Base-by-base conservation (phyloP, 1,140 invertebrate genomes). In the Melitaea cinxia region DNA sequence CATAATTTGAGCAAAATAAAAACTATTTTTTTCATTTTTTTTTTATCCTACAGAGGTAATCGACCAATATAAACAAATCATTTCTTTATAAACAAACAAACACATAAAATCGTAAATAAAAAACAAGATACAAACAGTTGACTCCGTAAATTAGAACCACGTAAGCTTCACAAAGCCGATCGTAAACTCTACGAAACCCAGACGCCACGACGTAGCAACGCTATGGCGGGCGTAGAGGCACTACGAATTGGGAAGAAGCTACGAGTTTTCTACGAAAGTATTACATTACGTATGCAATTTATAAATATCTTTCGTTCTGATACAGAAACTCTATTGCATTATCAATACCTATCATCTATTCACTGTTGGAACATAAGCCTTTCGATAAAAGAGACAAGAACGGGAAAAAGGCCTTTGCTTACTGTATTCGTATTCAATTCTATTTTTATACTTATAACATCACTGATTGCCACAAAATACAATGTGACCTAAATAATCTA, bases 101-200 rank as follows among this genome's bases (percentile, higher is more conserved):
- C 5, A 47, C 21, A 39, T 39, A 39, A 39, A 39, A 39, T 15
- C n/a, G 15, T 39, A 9, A 2, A 39, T 15, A 23, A 55, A 15
- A 55, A 33, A 23, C 17, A n/a, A 21, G 4, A 55, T 35, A 6
- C 19, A 35, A 23, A 42, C 35, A 42, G 37, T 42, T 24, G 24
- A 23, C 17, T 56, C n/a, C 24, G 23, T 57, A 57, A 57, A 57
- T 45, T 28, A 42, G 24, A 42, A 42, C 21, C 30, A 26, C 14
- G 54, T 57, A 57, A 57, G 54, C 37, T 57, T 47, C 23, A 45
- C 45, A 57, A 57, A 42, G 35, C 23, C 39, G 35, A 23, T 28
- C 54, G 17, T 57, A 57, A 57, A 57, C 35, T 57, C 54, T 45
- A 57, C 54, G 35, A 57, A 42, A 28, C 37, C 24, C 53, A 17